These are phyloP conservation scores for Petrolisthes cinctipes DNA, from an alignment of 2,888 invertebrate genomes.

Conservation along the genomic window DNA sequence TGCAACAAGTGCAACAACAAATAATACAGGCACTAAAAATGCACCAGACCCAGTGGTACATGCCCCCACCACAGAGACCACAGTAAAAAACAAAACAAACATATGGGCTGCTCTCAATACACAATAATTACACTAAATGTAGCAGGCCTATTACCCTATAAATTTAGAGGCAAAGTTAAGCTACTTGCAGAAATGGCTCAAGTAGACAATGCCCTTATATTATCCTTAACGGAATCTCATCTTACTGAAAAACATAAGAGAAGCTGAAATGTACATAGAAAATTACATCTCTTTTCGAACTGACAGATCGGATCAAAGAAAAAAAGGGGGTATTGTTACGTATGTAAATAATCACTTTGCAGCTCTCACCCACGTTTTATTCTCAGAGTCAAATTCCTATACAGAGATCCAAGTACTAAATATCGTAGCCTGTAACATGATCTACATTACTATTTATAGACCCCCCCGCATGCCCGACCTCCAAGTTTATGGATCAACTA, in stretches of 20 bases:
- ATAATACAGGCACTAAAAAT: not conserved
- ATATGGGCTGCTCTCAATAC: not conserved
- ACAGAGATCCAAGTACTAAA: no score
- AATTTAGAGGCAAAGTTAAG: conserved; percentile 12
- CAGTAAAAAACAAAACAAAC: not conserved
- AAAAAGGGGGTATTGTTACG: no score
- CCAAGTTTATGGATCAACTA: no score
- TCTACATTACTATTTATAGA: no score
- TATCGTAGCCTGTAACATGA: no score
- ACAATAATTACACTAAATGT: conserved; percentile 10
- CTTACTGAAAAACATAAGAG: not conserved
- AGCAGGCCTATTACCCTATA: conserved; percentile 10
- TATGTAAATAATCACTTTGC: no score
- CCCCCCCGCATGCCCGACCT: no score
- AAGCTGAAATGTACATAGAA: conserved; percentile 3
- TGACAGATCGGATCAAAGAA: not conserved
- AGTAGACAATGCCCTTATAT: not conserved
- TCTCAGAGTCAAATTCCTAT: no score
- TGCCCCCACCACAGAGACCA: not conserved
- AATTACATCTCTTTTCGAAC: not conserved
- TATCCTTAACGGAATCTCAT: not conserved
- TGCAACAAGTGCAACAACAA: not conserved
- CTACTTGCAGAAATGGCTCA: conserved; percentile 13
- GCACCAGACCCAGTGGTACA: not conserved
- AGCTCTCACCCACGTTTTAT: no score